Base-by-base conservation (phyloP, 2,888 invertebrate genomes). In the Abrostola triplasia region DNA sequence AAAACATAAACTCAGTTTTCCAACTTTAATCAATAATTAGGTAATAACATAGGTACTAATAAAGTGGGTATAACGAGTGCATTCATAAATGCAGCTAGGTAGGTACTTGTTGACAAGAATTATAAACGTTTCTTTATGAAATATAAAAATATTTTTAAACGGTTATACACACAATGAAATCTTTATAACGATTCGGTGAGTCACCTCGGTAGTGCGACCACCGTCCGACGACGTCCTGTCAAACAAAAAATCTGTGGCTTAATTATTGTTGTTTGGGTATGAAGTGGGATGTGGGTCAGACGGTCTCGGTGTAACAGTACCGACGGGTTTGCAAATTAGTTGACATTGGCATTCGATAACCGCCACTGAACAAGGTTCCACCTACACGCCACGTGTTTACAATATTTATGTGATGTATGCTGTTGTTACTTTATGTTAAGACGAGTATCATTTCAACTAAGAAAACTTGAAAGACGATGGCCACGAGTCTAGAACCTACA, bases 251-350 rank as follows among this genome's bases (percentile, higher is more conserved):
- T 80, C 78, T 56, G 59, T 60, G 71, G 56, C 73, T 81, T 79
- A 83, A 85, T 83, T 81, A 80, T 80, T 24, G 80, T 79, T 78
- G 63, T 74, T 66, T 58, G 70, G 70, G 77, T 67, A 75, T 75
- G 68, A 72, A 44, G 42, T 47, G 13, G 56, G 72, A 88, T 86
- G 86, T 92, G 80, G 93, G 92, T 90, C 90, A 90, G 77, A 82
- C 79, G 70, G 77, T 83, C 83, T 60, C 72, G 59, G 64, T 70
- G 79, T 90, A 90, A 90, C 90, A 87, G 92, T 90, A 89, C 74
- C 65, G 87, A 89, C 90, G 79, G 83, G 92, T 90, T 93, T 92
- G 90, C 90, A 91, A 92, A 92, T 92, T 81, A 90, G 85, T 84
- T 89, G 90, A 88, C 91, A 91, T 92, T 92, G 91, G 88, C 90